These are phyloP conservation scores for Colius striatus DNA, from an alignment of 2,113 vertebrate genomes.

Conservation along the genomic window DNA sequence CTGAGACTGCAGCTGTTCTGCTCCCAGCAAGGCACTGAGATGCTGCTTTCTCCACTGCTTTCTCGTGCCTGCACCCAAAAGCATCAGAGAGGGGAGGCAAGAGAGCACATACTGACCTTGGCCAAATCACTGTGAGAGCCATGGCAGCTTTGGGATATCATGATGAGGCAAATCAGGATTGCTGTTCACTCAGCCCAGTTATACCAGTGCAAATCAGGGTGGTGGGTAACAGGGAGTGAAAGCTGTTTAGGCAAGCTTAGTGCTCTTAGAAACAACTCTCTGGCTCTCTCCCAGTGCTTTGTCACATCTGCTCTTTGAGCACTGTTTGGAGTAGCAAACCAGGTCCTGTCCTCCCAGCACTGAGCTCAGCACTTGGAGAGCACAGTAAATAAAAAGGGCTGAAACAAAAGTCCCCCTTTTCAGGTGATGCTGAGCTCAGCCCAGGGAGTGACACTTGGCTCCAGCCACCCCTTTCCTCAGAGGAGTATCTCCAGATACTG, in stretches of 20 bases:
- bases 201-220: neutral
- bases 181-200: neutral
- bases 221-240: neutral
- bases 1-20: neutral
- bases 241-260: neutral
- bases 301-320: neutral
- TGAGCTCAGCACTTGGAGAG: neutral
- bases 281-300: neutral
- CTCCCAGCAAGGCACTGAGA: neutral
- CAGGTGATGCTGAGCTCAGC: neutral
- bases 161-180: neutral
- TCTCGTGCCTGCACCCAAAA: neutral
- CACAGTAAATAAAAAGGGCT: neutral
- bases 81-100: neutral
- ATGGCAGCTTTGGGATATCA: neutral
- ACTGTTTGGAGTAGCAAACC: neutral
- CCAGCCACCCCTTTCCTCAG: neutral
- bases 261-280: neutral
- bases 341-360: neutral
- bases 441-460: neutral
- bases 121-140: neutral
- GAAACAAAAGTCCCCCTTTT: neutral
- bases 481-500: neutral
- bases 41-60: neutral
- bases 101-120: neutral